Conservation (phyloP, 2,888 invertebrate genomes). For the Drosophila cyrtoloma region DNA sequence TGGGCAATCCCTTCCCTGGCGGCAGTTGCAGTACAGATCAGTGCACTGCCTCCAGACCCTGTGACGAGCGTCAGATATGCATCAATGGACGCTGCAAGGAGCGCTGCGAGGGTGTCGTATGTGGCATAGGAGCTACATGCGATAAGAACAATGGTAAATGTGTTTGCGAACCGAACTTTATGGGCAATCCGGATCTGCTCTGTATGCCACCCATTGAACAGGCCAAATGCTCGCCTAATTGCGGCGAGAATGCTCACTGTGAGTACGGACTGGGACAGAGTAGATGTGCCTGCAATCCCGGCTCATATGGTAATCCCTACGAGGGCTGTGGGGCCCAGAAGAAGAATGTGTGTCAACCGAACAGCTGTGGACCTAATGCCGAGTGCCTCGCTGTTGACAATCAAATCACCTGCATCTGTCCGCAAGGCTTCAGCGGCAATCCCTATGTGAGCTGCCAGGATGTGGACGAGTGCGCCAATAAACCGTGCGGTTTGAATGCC, state of each 20-base stretch:
- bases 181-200: slow-evolving; percentile 94
- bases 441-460: slow-evolving; percentile 94
- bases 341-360: slow-evolving; percentile 89
- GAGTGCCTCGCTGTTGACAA: slow-evolving; percentile 91
- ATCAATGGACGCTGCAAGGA: slow-evolving; percentile 95
- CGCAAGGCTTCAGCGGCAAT: slow-evolving; percentile 93
- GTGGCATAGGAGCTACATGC: slow-evolving; percentile 95
- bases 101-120: slow-evolving; percentile 93
- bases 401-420: slow-evolving; percentile 92
- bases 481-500: slow-evolving; percentile 93
- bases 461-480: slow-evolving; percentile 92
- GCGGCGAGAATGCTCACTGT: slow-evolving; percentile 94
- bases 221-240: slow-evolving; percentile 92
- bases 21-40: slow-evolving; percentile 93
- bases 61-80: slow-evolving; percentile 92
- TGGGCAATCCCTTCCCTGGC: slow-evolving; percentile 96
- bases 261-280: slow-evolving; percentile 91
- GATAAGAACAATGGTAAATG: slow-evolving; percentile 93
- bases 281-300: slow-evolving; percentile 93
- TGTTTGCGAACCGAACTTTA: slow-evolving; percentile 93
- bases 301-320: slow-evolving; percentile 95
- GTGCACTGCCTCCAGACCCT: slow-evolving; percentile 91
- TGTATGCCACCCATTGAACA: slow-evolving; percentile 95
- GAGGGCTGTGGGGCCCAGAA: slow-evolving; percentile 90
- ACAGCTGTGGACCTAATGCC: slow-evolving; percentile 92